Base-by-base conservation (phyloP, 2,797 vertebrate genomes). In the Lindbergichthys nudifrons region DNA sequence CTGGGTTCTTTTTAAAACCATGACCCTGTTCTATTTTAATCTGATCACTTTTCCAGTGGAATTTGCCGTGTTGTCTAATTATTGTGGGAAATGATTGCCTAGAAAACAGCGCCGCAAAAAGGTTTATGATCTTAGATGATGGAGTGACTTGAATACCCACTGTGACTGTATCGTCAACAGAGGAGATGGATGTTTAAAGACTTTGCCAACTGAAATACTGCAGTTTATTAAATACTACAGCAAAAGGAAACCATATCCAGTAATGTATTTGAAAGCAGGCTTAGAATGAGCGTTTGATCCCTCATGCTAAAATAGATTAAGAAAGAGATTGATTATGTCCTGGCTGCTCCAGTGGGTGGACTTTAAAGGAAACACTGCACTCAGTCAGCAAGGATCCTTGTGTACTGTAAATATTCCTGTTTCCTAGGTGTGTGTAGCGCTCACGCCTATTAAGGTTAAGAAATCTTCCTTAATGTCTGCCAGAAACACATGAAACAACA, bases 391-490 rank as follows among this genome's bases (percentile, higher is more conserved):
- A 11, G 57, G 75, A 80, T 72, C 65, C 76, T 88, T 71, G 81
- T 80, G 73, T 79, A 80, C 71, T 85, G 67, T 82, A 83, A 89
- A 86, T 82, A 79, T 42, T 65, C 50, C 64, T 23, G 43, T 83
- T 79, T 83, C 79, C 75, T 76, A 74, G 62, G 62, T 79, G 73
- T 63, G 74, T 57, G 42, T 8, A 10, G 18, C 12, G 16, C 54
- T 52, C 30, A 53, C 7, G 3, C 80, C 83, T 85, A 88, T 68
- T 85, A 83, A 73, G 81, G 83, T 65, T 23, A 70, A 50, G 73
- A 70, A 64, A 26, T 26, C 14, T 21, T 65, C 46, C 50, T 57
- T 46, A 45, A 63, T 54, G 59, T 66, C 51, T 79, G 72, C 63
- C 81, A 79, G 65, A 54, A 46, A 32, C 1, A 77, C 63, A 65